Evolutionary conservation across 2,113 vertebrate species (phyloP).

Genomic region (Cacatua alba): DNA sequence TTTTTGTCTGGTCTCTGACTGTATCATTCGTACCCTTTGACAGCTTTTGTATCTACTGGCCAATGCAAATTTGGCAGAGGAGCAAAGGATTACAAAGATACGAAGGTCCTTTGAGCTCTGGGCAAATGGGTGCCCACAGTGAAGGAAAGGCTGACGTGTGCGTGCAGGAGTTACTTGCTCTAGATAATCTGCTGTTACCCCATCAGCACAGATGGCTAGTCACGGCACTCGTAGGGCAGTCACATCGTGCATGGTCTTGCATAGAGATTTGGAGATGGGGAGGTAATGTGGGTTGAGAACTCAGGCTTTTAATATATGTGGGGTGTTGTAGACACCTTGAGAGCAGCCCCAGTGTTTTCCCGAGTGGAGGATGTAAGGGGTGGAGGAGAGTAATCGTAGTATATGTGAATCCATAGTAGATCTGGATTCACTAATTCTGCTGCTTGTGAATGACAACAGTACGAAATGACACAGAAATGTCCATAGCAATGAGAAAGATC

Average conservation of each 20-base stretch:
- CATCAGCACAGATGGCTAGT: neutral
- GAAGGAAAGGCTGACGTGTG: neutral
- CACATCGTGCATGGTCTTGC: fast-evolving
- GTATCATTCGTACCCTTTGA: neutral
- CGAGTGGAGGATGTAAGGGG: neutral
- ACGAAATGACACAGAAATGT: neutral
- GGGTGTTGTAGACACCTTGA: neutral
- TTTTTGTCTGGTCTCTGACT: neutral
- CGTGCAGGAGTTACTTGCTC: neutral
- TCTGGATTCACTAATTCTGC: neutral
- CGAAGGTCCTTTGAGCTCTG: neutral
- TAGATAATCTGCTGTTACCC: neutral
- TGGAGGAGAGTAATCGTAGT: neutral
- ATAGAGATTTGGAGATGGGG: neutral
- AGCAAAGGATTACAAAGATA: neutral
- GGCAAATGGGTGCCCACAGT: neutral
- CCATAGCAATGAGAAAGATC: neutral
- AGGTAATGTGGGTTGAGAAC: neutral
- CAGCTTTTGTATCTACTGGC: neutral
- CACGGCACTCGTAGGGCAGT: fast-evolving
- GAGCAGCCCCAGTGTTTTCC: neutral
- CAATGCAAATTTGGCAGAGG: neutral
- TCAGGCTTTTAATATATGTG: neutral
- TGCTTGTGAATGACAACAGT: neutral
- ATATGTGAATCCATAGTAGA: neutral